Percentiles rank a stretch among this genome's conserved stretches.
phyloP scores from a whole-genome alignment of 35 echinoderm and acorn worm genomes.

The Stichopus chloronotus region DNA sequence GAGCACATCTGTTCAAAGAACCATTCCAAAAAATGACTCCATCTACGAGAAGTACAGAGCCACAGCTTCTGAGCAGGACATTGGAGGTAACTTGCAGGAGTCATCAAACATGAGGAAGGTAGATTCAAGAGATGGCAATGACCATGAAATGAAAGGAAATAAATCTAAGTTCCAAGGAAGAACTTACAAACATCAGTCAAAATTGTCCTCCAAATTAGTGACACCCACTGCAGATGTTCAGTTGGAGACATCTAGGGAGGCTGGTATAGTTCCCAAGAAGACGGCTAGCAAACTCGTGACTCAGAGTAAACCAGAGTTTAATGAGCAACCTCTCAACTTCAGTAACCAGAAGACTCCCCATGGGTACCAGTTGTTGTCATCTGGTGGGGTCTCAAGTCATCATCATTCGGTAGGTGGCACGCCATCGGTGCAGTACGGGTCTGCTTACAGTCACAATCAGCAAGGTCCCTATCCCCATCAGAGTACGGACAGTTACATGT shows the following conservation, averaged over 20 bases:
- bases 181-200: not conserved
- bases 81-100: not conserved
- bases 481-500: not conserved
- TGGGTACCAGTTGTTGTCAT: slow-evolving; percentile 17
- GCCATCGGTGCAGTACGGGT: not conserved
- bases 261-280: not conserved
- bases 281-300: slow-evolving; percentile 5
- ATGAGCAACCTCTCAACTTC: slow-evolving; percentile 43
- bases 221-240: not conserved
- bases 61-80: not conserved
- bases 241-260: not conserved
- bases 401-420: not conserved
- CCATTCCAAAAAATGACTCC: not conserved
- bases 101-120: not conserved
- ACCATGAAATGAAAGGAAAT: not conserved
- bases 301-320: slow-evolving; percentile 22
- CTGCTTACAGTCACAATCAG: not conserved
- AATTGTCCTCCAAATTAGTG: slow-evolving; percentile 28
- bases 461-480: not conserved
- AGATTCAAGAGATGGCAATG: not conserved
- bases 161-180: not conserved
- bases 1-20: not conserved
- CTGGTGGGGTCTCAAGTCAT: not conserved
- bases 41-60: not conserved
- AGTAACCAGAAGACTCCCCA: slow-evolving; percentile 18